Percentiles rank a stretch among this genome's conserved stretches.
These are phyloP conservation scores for Pantherophis guttatus DNA, from an alignment of 2,113 vertebrate genomes.

Conservation along the genomic window DNA sequence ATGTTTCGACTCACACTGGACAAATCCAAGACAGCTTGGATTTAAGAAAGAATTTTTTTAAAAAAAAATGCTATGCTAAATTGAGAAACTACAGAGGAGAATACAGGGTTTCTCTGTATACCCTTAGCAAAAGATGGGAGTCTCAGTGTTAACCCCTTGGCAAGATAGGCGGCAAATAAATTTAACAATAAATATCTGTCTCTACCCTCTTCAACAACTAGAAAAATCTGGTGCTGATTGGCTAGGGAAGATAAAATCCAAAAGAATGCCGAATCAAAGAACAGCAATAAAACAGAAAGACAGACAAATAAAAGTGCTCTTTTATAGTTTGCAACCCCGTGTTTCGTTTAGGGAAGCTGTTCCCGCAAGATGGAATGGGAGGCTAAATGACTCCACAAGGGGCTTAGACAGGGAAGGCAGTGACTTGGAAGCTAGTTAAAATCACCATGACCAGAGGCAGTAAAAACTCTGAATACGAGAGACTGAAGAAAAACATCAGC, in stretches of 20 bases:
- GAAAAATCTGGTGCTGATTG: not conserved
- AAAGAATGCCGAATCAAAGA: not conserved
- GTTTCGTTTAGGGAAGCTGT: not conserved
- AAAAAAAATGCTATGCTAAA: not conserved
- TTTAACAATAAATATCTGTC: not conserved
- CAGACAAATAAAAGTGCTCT: not conserved
- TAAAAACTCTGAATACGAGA: not conserved
- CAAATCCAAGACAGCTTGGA: not conserved
- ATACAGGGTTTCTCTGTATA: not conserved
- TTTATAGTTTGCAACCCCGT: not conserved
- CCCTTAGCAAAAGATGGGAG: not conserved
- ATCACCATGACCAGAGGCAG: not conserved
- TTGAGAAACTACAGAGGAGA: not conserved
- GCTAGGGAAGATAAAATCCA: not conserved
- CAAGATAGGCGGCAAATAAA: not conserved
- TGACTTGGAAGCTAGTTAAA: too few species aligned
- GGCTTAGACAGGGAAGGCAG: not conserved
- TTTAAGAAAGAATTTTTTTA: not conserved
- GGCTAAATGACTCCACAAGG: not conserved
- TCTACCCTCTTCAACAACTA: not conserved
- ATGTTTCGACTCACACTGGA: slow-evolving; percentile 9
- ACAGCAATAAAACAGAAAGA: not conserved
- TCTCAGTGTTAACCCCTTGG: not conserved
- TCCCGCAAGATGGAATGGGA: not conserved
- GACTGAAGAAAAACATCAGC: not conserved